These are phyloP conservation scores for Puma concolor DNA, from an alignment of 2,113 vertebrate genomes.

Conservation along the genomic window DNA sequence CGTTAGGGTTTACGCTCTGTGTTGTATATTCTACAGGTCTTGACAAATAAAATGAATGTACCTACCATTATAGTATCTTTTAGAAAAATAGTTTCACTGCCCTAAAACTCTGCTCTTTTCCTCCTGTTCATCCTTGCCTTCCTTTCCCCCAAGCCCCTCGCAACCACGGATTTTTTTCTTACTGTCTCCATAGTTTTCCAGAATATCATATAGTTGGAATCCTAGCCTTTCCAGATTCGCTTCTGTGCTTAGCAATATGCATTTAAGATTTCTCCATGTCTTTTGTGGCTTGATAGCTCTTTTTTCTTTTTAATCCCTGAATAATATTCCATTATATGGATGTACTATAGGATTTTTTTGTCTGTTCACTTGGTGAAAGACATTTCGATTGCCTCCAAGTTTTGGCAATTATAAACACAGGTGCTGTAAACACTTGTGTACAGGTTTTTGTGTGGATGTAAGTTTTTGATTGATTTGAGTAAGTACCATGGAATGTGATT, in stretches of 20 bases:
- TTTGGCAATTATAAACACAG: background rate
- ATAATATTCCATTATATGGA: background rate
- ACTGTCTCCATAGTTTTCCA: background rate
- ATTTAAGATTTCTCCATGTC: background rate
- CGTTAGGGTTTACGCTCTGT: background rate
- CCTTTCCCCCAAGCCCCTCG: background rate
- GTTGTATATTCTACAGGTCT: background rate
- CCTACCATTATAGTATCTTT: background rate
- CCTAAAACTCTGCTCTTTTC: background rate
- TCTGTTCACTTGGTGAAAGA: background rate
- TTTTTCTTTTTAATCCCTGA: background rate
- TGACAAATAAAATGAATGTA: background rate
- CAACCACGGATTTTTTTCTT: background rate
- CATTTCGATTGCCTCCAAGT: background rate
- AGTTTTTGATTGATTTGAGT: background rate
- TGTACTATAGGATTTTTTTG: background rate
- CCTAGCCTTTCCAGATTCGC: background rate
- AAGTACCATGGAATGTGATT: background rate
- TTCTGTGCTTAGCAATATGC: background rate
- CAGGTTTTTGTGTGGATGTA: background rate
- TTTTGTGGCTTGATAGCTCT: background rate
- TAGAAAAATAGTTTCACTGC: background rate
- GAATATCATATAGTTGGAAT: background rate
- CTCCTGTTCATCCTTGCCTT: background rate
- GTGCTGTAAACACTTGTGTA: background rate